phyloP scores from a whole-genome alignment of 2,888 invertebrate genomes.

The Chrysodeixis includens region DNA sequence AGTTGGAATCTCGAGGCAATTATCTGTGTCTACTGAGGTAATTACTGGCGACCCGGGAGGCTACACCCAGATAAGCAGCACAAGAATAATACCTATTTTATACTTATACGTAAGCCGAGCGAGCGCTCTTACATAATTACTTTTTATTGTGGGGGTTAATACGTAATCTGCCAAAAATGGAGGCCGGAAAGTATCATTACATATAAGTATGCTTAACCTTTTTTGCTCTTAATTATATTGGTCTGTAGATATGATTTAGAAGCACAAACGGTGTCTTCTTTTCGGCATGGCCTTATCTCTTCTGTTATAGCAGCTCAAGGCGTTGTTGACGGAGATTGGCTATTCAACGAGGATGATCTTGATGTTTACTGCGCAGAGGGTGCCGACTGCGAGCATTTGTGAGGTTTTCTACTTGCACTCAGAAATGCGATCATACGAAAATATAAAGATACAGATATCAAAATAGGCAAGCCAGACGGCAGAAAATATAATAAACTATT shows the following conservation, averaged over 20 bases:
- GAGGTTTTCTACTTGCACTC: neutral
- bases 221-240: conserved; percentile 5
- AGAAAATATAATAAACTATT: too few species aligned
- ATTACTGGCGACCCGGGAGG: conserved; percentile 69
- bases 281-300: neutral
- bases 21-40: conserved; percentile 75
- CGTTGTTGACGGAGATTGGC: neutral
- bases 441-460: too few species aligned
- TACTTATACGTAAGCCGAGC: conserved; percentile 30
- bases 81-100: conserved; percentile 48
- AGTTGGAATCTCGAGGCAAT: conserved; percentile 71
- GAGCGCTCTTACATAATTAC: conserved; percentile 40
- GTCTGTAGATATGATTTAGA: neutral
- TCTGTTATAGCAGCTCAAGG: neutral
- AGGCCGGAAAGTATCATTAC: conserved; percentile 9
- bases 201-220: neutral
- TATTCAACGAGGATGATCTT: neutral
- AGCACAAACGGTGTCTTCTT: neutral
- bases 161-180: conserved; percentile 34
- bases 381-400: neutral
- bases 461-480: too few species aligned
- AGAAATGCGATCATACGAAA: too few species aligned
- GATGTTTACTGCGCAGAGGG: neutral
- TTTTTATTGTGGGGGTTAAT: conserved; percentile 42
- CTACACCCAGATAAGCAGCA: conserved; percentile 70